Evolutionary conservation across 2,113 vertebrate genomes (phyloP), one percentile per base, ranked within the genome.

Genomic region (Lophura nycthemera): DNA sequence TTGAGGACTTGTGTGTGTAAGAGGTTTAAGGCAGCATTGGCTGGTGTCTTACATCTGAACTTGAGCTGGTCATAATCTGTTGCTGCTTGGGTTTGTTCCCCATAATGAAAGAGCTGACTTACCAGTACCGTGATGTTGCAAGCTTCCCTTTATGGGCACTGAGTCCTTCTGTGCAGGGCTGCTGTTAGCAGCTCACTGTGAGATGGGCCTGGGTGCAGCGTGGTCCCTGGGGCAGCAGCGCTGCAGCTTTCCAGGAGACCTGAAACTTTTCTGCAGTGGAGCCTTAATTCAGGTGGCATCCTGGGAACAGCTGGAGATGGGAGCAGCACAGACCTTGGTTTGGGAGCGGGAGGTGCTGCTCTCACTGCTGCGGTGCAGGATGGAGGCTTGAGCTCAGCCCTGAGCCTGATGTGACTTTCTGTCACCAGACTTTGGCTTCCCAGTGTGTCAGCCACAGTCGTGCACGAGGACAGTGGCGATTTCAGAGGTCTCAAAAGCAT

Each of bases 401-500:
- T 72, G 72, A 69, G 21, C 87, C 84, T 88, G 84, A 59, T 56
- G 84, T 56, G 13, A 72, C 92, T 85, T 95, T 93, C 43, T 63
- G 48, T 87, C 84, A 67, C 87, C 79, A 52, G 94, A 85, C 92
- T 94, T 89, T 82, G 92, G 88, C 89, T 84, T 59, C 50, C 74
- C 4, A 8, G 30, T 79, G 72, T 75, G 74, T 73, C 6, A 3
- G 82, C 52, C 2, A 59, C 91, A 83, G 42, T 25, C 1, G 12
- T 74, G 67, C 12, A 0, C 59, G 52, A 74, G 83, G 64, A 93
- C 90, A 90, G 91, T 70, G 83, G 89, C 18, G 1, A 87, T 95
- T 93, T 86, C 91, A 89, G 87, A 91, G 79, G 69, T 71, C 91
- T 92, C 90, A 75, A 66, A 66, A 86, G 86, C 94, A 15, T 69